These are phyloP conservation scores for Megaceryle alcyon DNA, from an alignment of 2,797 vertebrate genomes.

Conservation along the genomic window DNA sequence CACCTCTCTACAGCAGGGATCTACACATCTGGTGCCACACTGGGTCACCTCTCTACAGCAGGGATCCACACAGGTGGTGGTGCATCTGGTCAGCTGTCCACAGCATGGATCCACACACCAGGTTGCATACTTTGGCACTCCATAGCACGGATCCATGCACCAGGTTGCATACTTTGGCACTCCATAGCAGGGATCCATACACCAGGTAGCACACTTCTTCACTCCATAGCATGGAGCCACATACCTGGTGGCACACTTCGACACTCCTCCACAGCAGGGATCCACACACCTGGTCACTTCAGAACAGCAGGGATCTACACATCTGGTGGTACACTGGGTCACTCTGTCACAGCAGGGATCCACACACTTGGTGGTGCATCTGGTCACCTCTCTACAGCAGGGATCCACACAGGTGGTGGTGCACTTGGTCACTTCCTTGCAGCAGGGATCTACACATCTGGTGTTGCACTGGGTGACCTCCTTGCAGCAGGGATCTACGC, in stretches of 20 bases:
- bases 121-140: neutral
- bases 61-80: rapidly evolving
- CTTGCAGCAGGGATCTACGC: rapidly evolving
- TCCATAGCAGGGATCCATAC: neutral
- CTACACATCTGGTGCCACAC: rapidly evolving
- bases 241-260: rapidly evolving
- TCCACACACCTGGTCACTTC: neutral
- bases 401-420: neutral
- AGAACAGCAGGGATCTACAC: neutral
- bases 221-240: neutral
- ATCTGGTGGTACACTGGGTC: neutral
- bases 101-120: neutral
- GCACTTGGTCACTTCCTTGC: rapidly evolving
- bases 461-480: neutral
- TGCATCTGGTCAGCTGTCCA: rapidly evolving
- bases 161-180: neutral
- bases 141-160: neutral
- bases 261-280: rapidly evolving
- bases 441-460: rapidly evolving
- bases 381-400: rapidly evolving
- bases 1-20: neutral
- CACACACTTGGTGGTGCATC: too few relatives aligned
- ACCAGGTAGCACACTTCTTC: too few relatives aligned
- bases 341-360: neutral
- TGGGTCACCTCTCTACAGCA: rapidly evolving